Evolutionary conservation across 2,113 vertebrate species (phyloP), one percentile per base, ranked within the genome.

Genomic region (Esox niger): DNA sequence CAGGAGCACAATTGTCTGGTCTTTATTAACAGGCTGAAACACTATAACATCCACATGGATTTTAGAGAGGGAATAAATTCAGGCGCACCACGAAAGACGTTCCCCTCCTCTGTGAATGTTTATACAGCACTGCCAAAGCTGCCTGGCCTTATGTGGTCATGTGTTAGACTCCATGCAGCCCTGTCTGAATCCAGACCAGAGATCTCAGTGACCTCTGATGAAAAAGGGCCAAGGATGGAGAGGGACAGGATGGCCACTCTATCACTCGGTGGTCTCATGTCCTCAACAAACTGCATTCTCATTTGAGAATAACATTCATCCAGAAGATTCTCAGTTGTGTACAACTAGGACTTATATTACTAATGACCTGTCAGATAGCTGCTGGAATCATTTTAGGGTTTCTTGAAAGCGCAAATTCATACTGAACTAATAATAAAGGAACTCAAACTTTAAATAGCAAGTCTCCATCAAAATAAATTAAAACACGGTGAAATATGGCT

Each of bases 71-170:
- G 27, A 26, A 26, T 30, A 55, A 69, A 78, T 80, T 84, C 62
- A 73, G 31, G 64, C 56, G 79, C 65, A 63, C 80, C 66, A 60
- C 63, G 69, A 72, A 68, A 87, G 80, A 33, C 11, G 20, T 56
- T 32, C 81, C 49, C 64, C 73, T 84, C 74, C 78, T 77, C 80
- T 62, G 75, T 75, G 71, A 80, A 81, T 89, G 87, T 90, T 91
- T 90, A 90, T 79, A 81, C 78, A 83, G 82, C 72, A 64, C 78
- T 83, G 75, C 80, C 79, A 70, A 73, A 57, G 68, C 84, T 77
- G 75, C 88, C 81, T 87, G 79, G 83, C 91, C 90, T 90, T 91
- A 91, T 91, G 91, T 90, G 90, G 91, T 88, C 85, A 90, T 90
- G 82, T 74, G 78, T 74, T 82, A 61, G 13, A 69, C 49, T 35